phyloP scores from a whole-genome alignment of 2,888 invertebrate genomes.

The Hoplodrina ambigua region DNA sequence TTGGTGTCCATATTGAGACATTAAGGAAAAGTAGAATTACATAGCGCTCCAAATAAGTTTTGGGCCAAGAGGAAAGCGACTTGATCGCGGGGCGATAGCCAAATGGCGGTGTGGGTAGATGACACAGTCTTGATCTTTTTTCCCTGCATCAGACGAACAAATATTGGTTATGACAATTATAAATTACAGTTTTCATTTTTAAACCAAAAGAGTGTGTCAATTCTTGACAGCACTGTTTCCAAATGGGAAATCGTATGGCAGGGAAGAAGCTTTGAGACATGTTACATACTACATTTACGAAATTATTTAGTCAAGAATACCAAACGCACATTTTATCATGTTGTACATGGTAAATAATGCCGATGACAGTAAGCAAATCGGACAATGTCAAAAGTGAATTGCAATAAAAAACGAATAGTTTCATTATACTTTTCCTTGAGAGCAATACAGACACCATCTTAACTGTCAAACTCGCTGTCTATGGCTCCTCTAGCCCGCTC shows the following conservation, averaged over 20 bases:
- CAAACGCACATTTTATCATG: too few relatives aligned
- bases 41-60: slow-evolving; percentile 49
- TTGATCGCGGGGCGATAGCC: slow-evolving; percentile 41
- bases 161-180: not conserved
- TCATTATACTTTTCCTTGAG: too few relatives aligned
- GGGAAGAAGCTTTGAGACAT: too few relatives aligned
- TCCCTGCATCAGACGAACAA: not conserved
- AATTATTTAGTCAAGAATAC: too few relatives aligned
- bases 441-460: too few relatives aligned
- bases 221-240: not conserved
- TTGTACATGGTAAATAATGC: too few relatives aligned
- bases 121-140: slow-evolving; percentile 19
- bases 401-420: too few relatives aligned
- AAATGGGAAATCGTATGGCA: too few relatives aligned
- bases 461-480: not conserved
- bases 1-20: slow-evolving; percentile 72
- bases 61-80: slow-evolving; percentile 48
- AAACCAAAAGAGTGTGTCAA: too few relatives aligned
- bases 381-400: too few relatives aligned
- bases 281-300: too few relatives aligned
- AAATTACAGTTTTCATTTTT: slow-evolving; percentile 1
- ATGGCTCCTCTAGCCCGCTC: slow-evolving; percentile 6
- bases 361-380: too few relatives aligned
- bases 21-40: slow-evolving; percentile 72
- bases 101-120: slow-evolving; percentile 22